Conservation (phyloP, 1,140 invertebrate species). For the honey bee (Apis mellifera) region DNA sequence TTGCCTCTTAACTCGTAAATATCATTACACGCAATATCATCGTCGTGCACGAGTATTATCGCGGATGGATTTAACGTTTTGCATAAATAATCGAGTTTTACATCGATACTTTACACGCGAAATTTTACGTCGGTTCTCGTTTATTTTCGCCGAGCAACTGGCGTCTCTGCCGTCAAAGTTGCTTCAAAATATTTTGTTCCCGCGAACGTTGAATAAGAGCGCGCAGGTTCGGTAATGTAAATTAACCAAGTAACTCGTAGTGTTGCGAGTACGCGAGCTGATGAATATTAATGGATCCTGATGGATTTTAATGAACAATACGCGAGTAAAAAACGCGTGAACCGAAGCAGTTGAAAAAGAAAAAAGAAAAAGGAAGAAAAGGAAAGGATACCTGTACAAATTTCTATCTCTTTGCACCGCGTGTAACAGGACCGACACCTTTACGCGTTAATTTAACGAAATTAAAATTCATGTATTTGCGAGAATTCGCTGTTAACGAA, state of each 20-base stretch:
- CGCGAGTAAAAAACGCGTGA: constrained; percentile 2
- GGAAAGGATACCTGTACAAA: constrained; percentile 15
- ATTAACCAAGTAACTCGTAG: neutral
- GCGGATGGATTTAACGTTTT: neutral
- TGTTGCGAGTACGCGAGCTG: neutral
- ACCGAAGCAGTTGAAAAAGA: constrained; percentile 12
- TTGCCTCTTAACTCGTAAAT: neutral
- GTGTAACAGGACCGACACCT: constrained; percentile 1
- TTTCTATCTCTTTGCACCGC: neutral
- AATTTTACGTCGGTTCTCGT: neutral
- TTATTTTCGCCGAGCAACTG: neutral
- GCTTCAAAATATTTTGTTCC: constrained; percentile 22
- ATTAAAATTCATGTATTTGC: constrained; percentile 45
- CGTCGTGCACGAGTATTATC: neutral
- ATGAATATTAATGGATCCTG: constrained; percentile 45
- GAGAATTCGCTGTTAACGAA: neutral
- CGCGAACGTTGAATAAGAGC: neutral
- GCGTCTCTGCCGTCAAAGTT: neutral
- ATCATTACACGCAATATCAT: neutral
- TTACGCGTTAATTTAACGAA: constrained; percentile 40
- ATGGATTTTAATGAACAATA: constrained; percentile 53
- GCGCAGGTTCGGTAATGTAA: constrained; percentile 14
- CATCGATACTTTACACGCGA: neutral
- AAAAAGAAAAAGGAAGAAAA: constrained; percentile 28
- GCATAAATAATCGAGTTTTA: no score